A percentile compares a stretch with the other conserved stretches of the same genome.
These are phyloP conservation scores for Brachyptera putata DNA, from an alignment of 2,888 invertebrate genomes.

Conservation along the genomic window DNA sequence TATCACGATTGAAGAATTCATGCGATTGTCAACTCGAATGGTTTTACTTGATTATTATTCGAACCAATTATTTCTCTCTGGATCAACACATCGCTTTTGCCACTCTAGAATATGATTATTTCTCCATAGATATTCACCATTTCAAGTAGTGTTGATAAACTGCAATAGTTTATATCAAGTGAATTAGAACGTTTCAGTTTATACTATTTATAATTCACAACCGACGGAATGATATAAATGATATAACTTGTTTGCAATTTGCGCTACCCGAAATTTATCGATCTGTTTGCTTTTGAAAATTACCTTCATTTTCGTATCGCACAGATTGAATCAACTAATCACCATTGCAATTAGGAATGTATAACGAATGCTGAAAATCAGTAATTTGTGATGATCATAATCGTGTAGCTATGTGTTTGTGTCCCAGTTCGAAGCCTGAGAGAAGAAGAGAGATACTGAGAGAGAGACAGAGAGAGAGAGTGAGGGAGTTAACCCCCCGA, in stretches of 20 bases:
- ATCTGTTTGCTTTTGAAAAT: too few species aligned
- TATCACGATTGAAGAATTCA: neutral
- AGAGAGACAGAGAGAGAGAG: conserved; percentile 21
- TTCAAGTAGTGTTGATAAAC: too few species aligned
- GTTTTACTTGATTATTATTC: neutral
- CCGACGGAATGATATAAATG: too few species aligned
- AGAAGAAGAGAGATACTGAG: conserved; percentile 25
- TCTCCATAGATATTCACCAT: too few species aligned
- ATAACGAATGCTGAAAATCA: neutral
- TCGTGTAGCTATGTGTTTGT: conserved; percentile 10
- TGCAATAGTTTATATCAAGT: too few species aligned
- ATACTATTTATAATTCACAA: too few species aligned
- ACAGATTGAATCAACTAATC: too few species aligned
- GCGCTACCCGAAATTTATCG: too few species aligned
- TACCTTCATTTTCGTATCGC: too few species aligned
- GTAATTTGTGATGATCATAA: conserved; percentile 12
- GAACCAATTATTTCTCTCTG: neutral
- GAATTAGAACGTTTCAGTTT: too few species aligned
- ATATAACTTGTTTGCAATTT: too few species aligned
- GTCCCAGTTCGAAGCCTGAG: conserved; percentile 6
- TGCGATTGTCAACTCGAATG: neutral
- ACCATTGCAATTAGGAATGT: neutral
- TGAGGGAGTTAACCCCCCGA: conserved; percentile 23
- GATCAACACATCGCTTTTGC: neutral
- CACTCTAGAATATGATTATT: too few species aligned